Evolutionary conservation across 2,888 invertebrate species (phyloP).

Genomic region (Phyto melanocephala): DNA sequence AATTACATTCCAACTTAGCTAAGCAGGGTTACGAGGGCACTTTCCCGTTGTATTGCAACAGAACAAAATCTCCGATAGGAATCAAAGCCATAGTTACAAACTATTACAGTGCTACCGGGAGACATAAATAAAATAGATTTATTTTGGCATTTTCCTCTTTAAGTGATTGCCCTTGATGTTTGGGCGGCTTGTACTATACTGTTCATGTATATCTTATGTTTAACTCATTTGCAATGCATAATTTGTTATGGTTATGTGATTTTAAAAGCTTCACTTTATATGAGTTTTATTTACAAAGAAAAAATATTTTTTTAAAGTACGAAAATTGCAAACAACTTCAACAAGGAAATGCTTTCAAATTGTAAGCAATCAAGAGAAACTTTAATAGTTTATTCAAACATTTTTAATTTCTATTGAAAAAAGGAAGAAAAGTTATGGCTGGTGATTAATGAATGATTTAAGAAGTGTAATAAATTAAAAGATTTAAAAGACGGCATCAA

Average conservation of each 20-base stretch:
- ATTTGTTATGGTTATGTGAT: slow-evolving; percentile 44
- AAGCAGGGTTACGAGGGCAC: too few species aligned
- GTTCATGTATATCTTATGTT: not conserved
- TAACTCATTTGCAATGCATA: slow-evolving; percentile 35
- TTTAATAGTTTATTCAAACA: not conserved
- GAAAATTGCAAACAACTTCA: not conserved
- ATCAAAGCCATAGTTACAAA: too few species aligned
- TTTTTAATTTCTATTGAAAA: not conserved
- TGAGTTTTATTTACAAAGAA: slow-evolving; percentile 17
- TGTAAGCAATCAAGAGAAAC: slow-evolving; percentile 33
- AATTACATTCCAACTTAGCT: too few species aligned
- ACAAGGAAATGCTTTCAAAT: slow-evolving; percentile 28
- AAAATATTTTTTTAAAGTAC: not conserved
- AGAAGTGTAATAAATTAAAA: not conserved
- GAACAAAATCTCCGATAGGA: too few species aligned
- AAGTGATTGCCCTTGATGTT: not conserved
- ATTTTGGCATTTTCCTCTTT: too few species aligned
- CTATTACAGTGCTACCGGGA: too few species aligned
- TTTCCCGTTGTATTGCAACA: too few species aligned
- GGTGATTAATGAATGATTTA: not conserved
- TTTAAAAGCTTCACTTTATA: slow-evolving; percentile 34
- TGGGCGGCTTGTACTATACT: not conserved
- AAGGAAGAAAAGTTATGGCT: slow-evolving; percentile 22
- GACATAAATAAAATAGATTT: too few species aligned
- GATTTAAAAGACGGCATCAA: too few species aligned